These are phyloP conservation scores for Drosophila sproati DNA, from an alignment of 1,140 invertebrate species.

Conservation along the genomic window DNA sequence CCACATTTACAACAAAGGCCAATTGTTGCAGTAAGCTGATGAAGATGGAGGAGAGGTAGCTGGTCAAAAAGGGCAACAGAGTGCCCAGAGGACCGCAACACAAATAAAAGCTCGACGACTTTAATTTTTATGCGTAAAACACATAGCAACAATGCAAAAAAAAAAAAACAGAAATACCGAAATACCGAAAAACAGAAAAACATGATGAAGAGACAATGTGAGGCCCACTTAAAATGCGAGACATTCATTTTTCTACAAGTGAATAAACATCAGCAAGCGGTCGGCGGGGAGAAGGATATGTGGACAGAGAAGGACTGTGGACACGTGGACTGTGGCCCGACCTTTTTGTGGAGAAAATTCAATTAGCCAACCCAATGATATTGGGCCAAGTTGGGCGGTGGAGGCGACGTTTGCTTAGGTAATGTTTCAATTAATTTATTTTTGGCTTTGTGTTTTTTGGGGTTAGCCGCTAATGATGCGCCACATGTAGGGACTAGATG, in stretches of 20 bases:
- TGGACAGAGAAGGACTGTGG: conserved; percentile 20
- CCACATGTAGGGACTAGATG: conserved; percentile 12
- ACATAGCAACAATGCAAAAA: conserved; percentile 59
- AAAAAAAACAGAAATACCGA: conserved; percentile 8
- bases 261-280: conserved; percentile 25
- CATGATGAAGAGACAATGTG: conserved; percentile 34
- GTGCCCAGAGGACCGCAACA: conserved; percentile 9
- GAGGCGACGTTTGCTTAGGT: conserved; percentile 73
- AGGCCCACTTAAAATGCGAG: conserved; percentile 78
- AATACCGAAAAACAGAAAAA: conserved; percentile 19
- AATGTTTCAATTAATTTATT: conserved; percentile 83
- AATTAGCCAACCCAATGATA: conserved; percentile 62
- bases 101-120: conserved; percentile 63
- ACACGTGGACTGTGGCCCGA: conserved; percentile 51
- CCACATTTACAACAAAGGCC: conserved; percentile 75
- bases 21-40: conserved; percentile 56
- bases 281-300: neutral
- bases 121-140: conserved; percentile 82
- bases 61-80: neutral
- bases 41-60: conserved; percentile 1
- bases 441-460: conserved; percentile 28
- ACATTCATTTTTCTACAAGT: conserved; percentile 73
- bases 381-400: conserved; percentile 35
- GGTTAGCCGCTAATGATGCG: conserved; percentile 64
- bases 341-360: conserved; percentile 69